These are phyloP conservation scores for Paracanthobrama guichenoti DNA, from an alignment of 2,113 vertebrate species.

Conservation along the genomic window DNA sequence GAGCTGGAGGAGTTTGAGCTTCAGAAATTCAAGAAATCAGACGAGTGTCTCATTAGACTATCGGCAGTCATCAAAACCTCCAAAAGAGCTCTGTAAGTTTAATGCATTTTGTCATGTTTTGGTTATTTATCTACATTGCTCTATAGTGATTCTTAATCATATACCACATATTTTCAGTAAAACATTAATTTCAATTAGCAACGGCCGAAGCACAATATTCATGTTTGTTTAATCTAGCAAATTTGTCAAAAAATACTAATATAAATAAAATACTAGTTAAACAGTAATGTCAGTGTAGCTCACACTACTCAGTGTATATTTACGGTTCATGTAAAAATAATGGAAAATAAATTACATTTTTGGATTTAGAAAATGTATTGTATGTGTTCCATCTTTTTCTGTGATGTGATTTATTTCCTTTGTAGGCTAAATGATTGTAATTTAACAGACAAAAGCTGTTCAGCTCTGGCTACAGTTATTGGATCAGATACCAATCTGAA, in stretches of 20 bases:
- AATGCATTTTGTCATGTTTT: neutral
- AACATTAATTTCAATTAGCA: neutral
- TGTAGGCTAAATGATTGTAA: too few species aligned
- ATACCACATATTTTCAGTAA: neutral
- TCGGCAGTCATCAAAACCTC: neutral
- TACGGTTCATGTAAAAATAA: too few species aligned
- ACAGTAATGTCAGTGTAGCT: neutral
- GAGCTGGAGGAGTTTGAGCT: conserved; percentile 30
- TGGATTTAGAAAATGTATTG: too few species aligned
- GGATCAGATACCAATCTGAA: too few species aligned
- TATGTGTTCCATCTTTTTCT: too few species aligned
- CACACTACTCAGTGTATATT: neutral
- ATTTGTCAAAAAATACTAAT: neutral
- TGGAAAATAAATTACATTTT: too few species aligned
- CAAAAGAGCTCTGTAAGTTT: conserved; percentile 29
- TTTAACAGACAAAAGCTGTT: too few species aligned
- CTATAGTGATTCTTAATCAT: neutral
- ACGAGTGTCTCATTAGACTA: conserved; percentile 11
- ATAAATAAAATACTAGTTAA: neutral
- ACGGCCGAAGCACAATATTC: too few species aligned
- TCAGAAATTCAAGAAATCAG: conserved; percentile 25
- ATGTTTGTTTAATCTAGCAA: neutral
- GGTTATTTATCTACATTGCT: neutral
- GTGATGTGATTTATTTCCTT: too few species aligned
- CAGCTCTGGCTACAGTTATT: too few species aligned